A percentile compares a stretch with the other conserved stretches of the same genome.
Conservation (phyloP, 2,888 invertebrate genomes). For the Microplitis deprimator region DNA sequence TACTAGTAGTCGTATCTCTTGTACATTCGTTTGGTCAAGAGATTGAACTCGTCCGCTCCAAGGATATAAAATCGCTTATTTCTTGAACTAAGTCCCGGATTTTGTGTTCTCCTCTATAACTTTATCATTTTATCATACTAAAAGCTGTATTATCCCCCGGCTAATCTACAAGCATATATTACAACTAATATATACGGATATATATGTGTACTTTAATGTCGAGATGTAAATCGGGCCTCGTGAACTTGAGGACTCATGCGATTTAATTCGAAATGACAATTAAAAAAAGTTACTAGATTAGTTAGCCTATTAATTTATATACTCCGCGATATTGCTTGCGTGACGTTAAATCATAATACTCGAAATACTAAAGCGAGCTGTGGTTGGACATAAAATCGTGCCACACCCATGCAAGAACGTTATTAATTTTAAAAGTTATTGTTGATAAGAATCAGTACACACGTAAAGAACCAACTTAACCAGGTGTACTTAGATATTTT, state of each 20-base stretch:
- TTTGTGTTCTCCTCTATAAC: background rate
- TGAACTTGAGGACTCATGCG: background rate
- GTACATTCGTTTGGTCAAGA: constrained; percentile 13
- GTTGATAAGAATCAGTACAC: constrained; percentile 41
- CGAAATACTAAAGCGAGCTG: background rate
- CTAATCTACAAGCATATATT: background rate
- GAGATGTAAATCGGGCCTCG: background rate
- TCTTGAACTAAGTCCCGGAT: constrained; percentile 12
- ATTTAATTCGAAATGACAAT: background rate
- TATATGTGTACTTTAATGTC: background rate
- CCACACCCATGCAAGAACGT: constrained; percentile 21
- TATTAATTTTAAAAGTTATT: constrained; percentile 42
- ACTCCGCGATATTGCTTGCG: background rate
- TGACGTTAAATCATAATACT: constrained; percentile 4
- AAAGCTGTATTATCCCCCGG: background rate
- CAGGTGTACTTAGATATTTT: constrained; percentile 10
- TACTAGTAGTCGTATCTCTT: background rate
- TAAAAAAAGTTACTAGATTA: background rate
- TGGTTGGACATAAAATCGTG: background rate
- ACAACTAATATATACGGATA: no score
- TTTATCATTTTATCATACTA: constrained; percentile 12
- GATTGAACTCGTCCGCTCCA: constrained; percentile 13
- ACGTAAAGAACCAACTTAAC: constrained; percentile 7
- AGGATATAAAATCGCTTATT: constrained; percentile 12
- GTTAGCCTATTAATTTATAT: background rate